These are phyloP conservation scores for Coelopa frigida DNA, from an alignment of 1,140 invertebrate genomes.

Conservation along the genomic window DNA sequence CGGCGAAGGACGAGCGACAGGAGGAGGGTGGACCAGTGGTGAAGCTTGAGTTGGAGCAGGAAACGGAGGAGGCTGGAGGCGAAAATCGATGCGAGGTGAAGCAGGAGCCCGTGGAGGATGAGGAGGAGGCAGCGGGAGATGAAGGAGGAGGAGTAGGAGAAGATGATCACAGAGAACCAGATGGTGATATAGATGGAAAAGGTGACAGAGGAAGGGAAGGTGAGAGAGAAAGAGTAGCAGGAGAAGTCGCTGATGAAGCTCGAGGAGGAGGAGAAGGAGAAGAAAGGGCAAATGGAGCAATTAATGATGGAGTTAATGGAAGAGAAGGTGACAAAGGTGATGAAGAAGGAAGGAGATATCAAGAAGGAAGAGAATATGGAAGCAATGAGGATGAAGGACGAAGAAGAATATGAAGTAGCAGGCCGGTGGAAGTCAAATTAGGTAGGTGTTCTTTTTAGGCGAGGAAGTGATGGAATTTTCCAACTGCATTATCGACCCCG, in stretches of 20 bases:
- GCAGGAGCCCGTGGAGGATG: not conserved
- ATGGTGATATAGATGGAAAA: too few species aligned
- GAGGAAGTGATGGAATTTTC: too few species aligned
- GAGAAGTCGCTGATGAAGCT: not conserved
- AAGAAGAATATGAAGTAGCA: too few species aligned
- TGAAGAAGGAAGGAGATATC: too few species aligned
- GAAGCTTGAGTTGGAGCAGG: conserved; percentile 11
- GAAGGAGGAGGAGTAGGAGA: not conserved
- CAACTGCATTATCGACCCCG: too few species aligned
- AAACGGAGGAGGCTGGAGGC: not conserved
- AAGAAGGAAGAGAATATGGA: too few species aligned
- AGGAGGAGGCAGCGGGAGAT: conserved; percentile 2
- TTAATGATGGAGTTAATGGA: not conserved
- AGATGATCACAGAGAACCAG: too few species aligned
- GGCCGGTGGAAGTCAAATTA: too few species aligned
- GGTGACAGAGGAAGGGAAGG: not conserved
- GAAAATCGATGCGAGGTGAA: not conserved
- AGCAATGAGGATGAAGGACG: too few species aligned
- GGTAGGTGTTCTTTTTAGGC: too few species aligned
- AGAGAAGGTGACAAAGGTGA: too few species aligned
- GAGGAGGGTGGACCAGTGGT: not conserved
- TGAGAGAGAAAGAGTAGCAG: not conserved
- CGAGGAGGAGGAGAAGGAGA: not conserved
- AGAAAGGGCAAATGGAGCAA: not conserved
- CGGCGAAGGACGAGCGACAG: not conserved